Evolutionary conservation across 2,797 vertebrate species (phyloP), one percentile per base, ranked within the genome.

Genomic region (Chaenodraco wilsoni): DNA sequence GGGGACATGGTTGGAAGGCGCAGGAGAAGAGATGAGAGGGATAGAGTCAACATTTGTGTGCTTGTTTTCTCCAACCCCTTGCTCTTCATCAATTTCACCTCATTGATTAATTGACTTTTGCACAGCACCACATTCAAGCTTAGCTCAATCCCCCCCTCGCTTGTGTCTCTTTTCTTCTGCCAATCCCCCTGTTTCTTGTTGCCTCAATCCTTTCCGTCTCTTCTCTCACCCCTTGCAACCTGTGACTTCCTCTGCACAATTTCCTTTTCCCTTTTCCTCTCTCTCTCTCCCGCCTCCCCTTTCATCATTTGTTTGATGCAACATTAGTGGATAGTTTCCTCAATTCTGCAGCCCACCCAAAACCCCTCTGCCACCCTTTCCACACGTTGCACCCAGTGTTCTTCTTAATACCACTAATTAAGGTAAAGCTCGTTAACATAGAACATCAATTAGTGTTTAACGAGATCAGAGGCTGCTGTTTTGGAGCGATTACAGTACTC

Each of bases 381-480:
- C 60, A 72, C 79, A 40, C 52, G 43, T 82, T 85, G 64, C 79
- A 86, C 82, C 87, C 90, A 81, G 69, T 86, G 90, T 92, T 94
- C 87, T 81, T 88, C 92, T 90, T 93, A 94, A 95, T 93, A 86
- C 91, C 87, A 89, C 89, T 94, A 93, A 95, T 94, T 93, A 95
- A 94, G 93, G 93, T 94, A 94, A 94, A 94, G 90, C 94, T 94
- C 81, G 91, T 95, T 94, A 94, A 92, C 93, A 93, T 82, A 90
- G 89, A 92, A 89, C 94, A 93, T 94, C 93, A 94, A 92, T 95
- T 95, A 94, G 93, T 87, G 84, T 92, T 92, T 94, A 94, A 95
- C 81, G 64, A 95, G 93, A 95, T 95, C 94, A 95, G 91, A 94
- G 91, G 86, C 92, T 89, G 88, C 83, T 91, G 91, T 94, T 93